Conservation (phyloP, 2,797 vertebrate species). For the Falco peregrinus region DNA sequence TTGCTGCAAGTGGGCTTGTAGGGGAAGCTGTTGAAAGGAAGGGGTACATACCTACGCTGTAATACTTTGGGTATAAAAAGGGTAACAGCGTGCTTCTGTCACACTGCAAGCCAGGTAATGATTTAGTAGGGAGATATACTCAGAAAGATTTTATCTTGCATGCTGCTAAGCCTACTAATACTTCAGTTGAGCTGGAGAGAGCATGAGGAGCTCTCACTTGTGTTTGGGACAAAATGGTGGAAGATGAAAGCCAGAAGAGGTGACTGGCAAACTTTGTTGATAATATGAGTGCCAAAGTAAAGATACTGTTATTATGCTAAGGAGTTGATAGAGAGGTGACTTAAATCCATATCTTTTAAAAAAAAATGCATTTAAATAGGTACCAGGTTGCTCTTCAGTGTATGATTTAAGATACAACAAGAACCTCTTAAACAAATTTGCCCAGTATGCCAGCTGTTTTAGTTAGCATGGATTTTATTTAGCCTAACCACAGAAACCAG, state of each 20-base stretch:
- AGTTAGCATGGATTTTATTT: neutral
- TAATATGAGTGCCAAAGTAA: neutral
- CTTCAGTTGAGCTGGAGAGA: neutral
- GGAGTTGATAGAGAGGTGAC: neutral
- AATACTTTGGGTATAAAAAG: neutral
- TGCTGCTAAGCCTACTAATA: neutral
- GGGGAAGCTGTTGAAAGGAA: neutral
- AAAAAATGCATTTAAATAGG: neutral
- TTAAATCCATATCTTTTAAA: neutral
- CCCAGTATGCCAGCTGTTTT: neutral
- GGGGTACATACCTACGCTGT: accelerated
- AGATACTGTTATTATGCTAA: neutral
- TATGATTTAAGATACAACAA: neutral
- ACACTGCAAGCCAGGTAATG: neutral
- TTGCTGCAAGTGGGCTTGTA: neutral
- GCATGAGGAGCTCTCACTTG: neutral
- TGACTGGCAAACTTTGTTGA: neutral
- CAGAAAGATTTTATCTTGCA: too few species aligned
- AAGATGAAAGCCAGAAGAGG: neutral
- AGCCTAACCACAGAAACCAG: neutral
- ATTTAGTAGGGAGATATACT: neutral
- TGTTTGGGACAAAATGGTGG: neutral
- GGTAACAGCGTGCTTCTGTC: neutral
- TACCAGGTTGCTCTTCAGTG: neutral
- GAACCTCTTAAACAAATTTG: neutral